phyloP scores from a whole-genome alignment of 2,113 vertebrate species.

The Potamarius usumacintae region DNA sequence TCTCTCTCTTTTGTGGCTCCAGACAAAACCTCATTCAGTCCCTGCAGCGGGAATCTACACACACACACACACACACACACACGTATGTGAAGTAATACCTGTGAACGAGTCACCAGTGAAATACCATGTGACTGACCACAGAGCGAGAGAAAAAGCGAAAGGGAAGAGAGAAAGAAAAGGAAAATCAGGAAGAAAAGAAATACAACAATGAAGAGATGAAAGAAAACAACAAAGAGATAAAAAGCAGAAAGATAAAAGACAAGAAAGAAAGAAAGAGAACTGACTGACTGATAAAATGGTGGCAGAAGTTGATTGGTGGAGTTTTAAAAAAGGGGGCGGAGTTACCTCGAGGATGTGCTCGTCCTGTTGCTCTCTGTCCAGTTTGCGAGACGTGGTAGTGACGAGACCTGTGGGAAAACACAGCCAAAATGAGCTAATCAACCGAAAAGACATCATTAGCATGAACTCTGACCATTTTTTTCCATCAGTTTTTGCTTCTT shows the following conservation, averaged over 20 bases:
- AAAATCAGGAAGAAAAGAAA: background rate
- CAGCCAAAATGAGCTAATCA: background rate
- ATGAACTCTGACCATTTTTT: background rate
- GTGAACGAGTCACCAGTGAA: background rate
- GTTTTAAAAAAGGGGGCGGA: background rate
- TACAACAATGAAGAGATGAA: background rate
- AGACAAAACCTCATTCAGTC: background rate
- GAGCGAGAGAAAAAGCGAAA: no score
- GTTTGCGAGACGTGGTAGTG: conserved; percentile 89
- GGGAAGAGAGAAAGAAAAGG: background rate
- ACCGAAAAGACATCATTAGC: background rate
- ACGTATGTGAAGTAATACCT: background rate
- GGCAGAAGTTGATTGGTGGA: background rate
- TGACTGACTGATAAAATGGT: background rate
- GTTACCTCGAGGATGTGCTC: conserved; percentile 96
- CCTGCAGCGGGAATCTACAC: background rate
- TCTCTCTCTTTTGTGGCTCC: background rate
- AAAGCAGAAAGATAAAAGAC: background rate
- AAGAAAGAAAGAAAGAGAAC: background rate
- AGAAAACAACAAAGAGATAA: background rate
- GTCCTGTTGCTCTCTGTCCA: conserved; percentile 92
- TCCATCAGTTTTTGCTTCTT: background rate
- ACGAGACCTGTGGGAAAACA: conserved; percentile 81
- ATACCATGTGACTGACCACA: background rate
- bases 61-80: background rate